A percentile compares a stretch with the other conserved stretches of the same genome.
phyloP scores from a whole-genome alignment of 2,113 vertebrate species.

The Xerus inauris region DNA sequence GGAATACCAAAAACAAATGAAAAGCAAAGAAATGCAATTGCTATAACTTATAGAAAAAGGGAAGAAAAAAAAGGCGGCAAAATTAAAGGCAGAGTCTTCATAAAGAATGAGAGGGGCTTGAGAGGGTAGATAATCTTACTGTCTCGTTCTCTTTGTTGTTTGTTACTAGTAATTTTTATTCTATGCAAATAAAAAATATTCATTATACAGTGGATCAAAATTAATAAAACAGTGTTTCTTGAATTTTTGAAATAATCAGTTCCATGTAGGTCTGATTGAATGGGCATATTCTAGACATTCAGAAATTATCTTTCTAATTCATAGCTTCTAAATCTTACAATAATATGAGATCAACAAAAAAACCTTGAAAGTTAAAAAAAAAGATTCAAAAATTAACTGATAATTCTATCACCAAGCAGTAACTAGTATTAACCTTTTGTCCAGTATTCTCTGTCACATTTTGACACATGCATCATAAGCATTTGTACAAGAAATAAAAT shows the following conservation, averaged over 20 bases:
- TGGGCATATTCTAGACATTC: background rate
- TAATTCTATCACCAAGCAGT: background rate
- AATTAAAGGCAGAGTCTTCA: background rate
- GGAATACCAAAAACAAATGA: background rate
- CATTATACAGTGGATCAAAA: background rate
- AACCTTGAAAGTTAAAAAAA: background rate
- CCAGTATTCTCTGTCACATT: background rate
- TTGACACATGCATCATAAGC: background rate
- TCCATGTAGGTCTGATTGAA: background rate
- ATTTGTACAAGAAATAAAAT: slow-evolving; percentile 27
- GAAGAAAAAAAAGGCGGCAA: background rate
- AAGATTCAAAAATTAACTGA: background rate
- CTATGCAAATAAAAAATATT: background rate
- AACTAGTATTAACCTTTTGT: background rate
- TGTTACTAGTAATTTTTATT: background rate
- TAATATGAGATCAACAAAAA: background rate
- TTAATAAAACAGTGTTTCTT: background rate
- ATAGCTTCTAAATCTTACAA: background rate
- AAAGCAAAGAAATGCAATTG: background rate
- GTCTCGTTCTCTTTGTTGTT: background rate
- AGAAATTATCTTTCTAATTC: background rate
- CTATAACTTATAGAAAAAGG: background rate
- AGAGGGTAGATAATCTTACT: background rate
- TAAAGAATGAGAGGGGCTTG: background rate
- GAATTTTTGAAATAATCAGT: background rate